These are phyloP conservation scores for Sycophaga agraensis DNA, from an alignment of 1,140 invertebrate species.

Conservation along the genomic window DNA sequence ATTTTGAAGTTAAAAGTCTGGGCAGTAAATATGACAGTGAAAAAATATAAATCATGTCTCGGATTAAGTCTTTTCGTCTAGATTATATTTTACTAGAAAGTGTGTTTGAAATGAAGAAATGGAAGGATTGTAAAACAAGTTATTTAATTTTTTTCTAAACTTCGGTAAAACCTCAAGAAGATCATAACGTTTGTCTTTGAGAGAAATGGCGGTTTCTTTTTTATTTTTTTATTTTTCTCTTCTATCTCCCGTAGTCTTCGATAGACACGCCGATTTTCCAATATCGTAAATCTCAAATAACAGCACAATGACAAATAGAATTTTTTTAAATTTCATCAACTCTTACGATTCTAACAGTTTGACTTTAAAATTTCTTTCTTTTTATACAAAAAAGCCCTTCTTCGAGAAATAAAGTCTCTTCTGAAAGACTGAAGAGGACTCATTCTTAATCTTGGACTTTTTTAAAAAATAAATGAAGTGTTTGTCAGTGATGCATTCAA, in stretches of 20 bases:
- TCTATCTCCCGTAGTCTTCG: neutral
- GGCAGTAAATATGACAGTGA: neutral
- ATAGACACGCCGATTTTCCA: slow-evolving; percentile 15
- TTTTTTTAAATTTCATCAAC: slow-evolving; percentile 23
- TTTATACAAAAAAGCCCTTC: neutral
- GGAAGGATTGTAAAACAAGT: neutral
- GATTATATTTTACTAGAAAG: neutral
- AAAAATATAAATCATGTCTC: neutral
- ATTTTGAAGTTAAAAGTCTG: neutral
- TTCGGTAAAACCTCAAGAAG: neutral
- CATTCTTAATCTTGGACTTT: neutral
- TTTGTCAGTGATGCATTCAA: neutral
- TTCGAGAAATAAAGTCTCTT: slow-evolving; percentile 1
- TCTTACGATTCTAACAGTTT: slow-evolving; percentile 24
- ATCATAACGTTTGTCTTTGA: neutral
- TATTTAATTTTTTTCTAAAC: neutral
- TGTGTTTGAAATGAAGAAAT: neutral
- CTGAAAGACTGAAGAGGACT: slow-evolving; percentile 1
- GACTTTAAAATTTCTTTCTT: slow-evolving; percentile 11
- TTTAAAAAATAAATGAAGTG: neutral
- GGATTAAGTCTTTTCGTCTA: neutral
- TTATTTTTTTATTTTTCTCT: neutral
- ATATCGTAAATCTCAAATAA: slow-evolving; percentile 20
- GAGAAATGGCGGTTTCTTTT: slow-evolving; percentile 7
- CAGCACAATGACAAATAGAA: slow-evolving; percentile 24